Evolutionary conservation across 2,113 vertebrate genomes (phyloP).

Genomic region (Xenus cinereus): DNA sequence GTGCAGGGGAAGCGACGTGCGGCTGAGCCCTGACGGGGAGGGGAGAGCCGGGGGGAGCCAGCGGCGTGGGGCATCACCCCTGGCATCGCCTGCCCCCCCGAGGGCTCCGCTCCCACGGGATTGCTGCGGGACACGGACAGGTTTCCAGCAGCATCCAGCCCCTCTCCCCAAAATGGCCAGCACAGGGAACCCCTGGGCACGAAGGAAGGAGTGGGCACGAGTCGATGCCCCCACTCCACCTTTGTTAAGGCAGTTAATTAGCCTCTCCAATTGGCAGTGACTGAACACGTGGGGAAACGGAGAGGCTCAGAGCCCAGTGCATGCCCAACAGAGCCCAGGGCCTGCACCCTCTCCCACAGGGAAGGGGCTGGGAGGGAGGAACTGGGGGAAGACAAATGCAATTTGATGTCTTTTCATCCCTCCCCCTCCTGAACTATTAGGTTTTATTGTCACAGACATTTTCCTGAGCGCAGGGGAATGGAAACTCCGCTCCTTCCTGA

Average conservation of each 20-base stretch:
- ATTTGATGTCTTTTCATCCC: neutral
- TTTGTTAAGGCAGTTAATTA: neutral
- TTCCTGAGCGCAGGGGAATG: neutral
- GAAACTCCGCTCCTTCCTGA: conserved; percentile 22
- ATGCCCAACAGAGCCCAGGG: accelerated
- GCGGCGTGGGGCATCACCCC: neutral
- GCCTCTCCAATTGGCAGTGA: neutral
- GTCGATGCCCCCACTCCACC: neutral
- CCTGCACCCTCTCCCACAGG: neutral
- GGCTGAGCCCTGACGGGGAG: neutral
- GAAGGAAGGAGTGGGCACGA: neutral
- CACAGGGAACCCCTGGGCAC: neutral
- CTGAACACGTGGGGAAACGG: neutral
- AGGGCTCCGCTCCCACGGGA: neutral
- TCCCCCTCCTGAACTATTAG: neutral
- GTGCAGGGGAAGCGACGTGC: neutral
- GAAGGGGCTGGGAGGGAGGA: neutral
- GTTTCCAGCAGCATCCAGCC: neutral
- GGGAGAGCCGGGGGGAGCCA: neutral
- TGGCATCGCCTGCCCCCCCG: neutral
- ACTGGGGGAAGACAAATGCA: neutral
- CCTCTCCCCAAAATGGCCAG: neutral
- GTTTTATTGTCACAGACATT: conserved; percentile 5
- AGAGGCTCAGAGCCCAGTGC: accelerated
- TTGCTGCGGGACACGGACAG: neutral